A percentile compares a stretch with the other conserved stretches of the same genome.
Evolutionary conservation across 2,797 vertebrate species (phyloP).

Genomic region (Sebastes umbrosus): DNA sequence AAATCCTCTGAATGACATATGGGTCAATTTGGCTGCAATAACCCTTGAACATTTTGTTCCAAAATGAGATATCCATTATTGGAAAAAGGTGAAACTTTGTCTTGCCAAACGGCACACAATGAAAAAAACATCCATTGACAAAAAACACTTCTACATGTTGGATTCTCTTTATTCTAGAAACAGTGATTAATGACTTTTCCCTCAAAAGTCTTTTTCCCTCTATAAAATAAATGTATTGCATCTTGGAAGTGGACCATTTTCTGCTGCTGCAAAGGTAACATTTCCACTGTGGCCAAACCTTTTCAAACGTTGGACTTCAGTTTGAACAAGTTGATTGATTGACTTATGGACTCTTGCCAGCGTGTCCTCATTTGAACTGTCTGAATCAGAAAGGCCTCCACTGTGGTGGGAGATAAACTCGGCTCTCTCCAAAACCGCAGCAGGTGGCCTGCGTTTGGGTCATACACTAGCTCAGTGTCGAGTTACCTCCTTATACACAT

Average conservation of each 20-base stretch:
- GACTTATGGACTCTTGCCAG: conserved; percentile 65
- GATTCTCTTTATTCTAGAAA: conserved; percentile 46
- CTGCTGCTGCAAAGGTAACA: conserved; percentile 29
- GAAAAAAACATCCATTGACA: conserved; percentile 47
- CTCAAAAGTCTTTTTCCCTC: conserved; percentile 2
- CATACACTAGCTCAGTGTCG: conserved; percentile 60
- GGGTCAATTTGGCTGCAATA: conserved; percentile 51
- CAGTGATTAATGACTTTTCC: conserved; percentile 39
- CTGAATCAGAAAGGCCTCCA: conserved; percentile 61
- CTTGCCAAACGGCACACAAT: conserved; percentile 47
- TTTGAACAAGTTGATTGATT: conserved; percentile 58
- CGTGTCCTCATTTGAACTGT: conserved; percentile 75
- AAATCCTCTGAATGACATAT: conserved; percentile 62
- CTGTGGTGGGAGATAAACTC: conserved; percentile 57
- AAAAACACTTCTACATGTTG: conserved; percentile 45
- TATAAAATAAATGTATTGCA: conserved; percentile 29
- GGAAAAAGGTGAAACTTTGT: conserved; percentile 46
- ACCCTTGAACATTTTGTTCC: conserved; percentile 30
- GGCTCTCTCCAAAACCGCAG: conserved; percentile 64
- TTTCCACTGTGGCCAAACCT: conserved; percentile 16
- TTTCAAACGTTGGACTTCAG: conserved; percentile 46
- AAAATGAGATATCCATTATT: conserved; percentile 61
- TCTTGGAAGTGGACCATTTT: conserved; percentile 42
- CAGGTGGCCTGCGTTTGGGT: conserved; percentile 81
- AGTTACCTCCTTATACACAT: conserved; percentile 68